Evolutionary conservation across 2,888 invertebrate species (phyloP).

Genomic region (Euproctis similis): DNA sequence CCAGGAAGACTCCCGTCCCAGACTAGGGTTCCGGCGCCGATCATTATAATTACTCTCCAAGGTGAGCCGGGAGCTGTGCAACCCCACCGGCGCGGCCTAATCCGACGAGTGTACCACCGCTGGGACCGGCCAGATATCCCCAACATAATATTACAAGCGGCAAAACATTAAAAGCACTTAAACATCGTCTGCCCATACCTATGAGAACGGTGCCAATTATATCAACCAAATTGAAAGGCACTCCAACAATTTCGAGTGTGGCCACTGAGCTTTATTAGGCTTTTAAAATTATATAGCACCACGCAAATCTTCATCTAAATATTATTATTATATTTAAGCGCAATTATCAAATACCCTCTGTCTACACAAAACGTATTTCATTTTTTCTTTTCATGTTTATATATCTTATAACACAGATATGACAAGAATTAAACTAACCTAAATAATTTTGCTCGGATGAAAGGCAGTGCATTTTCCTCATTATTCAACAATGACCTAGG

Average conservation of each 20-base stretch:
- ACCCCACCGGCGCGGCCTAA: conserved; percentile 58
- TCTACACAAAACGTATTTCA: too few relatives aligned
- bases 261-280: conserved; percentile 41
- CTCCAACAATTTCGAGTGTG: conserved; percentile 39
- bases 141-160: conserved; percentile 48
- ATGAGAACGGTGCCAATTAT: conserved; percentile 53
- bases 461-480: too few relatives aligned
- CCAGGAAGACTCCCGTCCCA: conserved; percentile 68
- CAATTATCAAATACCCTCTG: too few relatives aligned
- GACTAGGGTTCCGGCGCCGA: conserved; percentile 69
- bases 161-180: conserved; percentile 62
- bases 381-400: too few relatives aligned
- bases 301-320: too few relatives aligned
- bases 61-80: conserved; percentile 63
- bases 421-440: too few relatives aligned
- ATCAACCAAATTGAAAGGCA: conserved; percentile 52
- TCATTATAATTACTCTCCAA: conserved; percentile 76
- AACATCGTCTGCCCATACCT: conserved; percentile 53
- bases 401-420: too few relatives aligned
- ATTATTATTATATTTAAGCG: too few relatives aligned
- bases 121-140: conserved; percentile 57
- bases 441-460: too few relatives aligned
- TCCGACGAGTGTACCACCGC: conserved; percentile 55
- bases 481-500: too few relatives aligned
- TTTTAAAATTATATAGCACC: conserved; percentile 23